Conservation (phyloP, 23 tunicate genomes). For the Diplosoma virens region DNA sequence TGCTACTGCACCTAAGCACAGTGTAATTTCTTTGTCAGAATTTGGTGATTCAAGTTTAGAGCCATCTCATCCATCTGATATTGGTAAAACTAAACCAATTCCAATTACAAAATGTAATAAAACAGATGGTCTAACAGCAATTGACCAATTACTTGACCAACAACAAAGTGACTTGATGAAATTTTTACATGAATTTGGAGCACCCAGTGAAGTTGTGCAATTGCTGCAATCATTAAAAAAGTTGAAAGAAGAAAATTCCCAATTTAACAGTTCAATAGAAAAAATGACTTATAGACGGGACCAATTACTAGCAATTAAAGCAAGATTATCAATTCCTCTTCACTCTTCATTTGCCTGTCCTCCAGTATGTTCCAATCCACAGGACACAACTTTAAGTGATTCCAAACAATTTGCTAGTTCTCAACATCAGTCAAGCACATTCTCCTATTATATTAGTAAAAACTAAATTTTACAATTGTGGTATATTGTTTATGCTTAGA, state of each 20-base stretch:
- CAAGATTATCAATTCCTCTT: slow-evolving; percentile 48
- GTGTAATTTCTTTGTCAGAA: slow-evolving; percentile 40
- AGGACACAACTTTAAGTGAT: neutral
- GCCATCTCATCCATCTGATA: slow-evolving; percentile 47
- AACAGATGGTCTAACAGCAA: slow-evolving; percentile 64
- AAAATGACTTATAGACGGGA: slow-evolving; percentile 60
- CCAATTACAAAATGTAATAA: neutral
- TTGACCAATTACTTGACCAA: slow-evolving; percentile 46
- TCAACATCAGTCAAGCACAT: neutral
- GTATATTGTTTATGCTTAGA: neutral
- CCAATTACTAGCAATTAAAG: slow-evolving; percentile 55
- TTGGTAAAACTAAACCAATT: slow-evolving; percentile 33
- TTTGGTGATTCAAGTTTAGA: slow-evolving; percentile 41
- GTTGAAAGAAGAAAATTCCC: slow-evolving; percentile 45
- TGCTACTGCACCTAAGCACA: slow-evolving; percentile 59
- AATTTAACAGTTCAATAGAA: slow-evolving; percentile 43
- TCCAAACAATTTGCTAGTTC: slow-evolving; percentile 5
- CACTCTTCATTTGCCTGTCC: neutral
- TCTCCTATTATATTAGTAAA: slow-evolving; percentile 8
- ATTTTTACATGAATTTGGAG: slow-evolving; percentile 67
- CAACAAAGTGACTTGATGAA: slow-evolving; percentile 44
- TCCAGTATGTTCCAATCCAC: neutral
- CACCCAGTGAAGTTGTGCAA: slow-evolving; percentile 49
- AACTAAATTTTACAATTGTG: neutral
- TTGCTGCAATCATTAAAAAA: slow-evolving; percentile 44